These are phyloP conservation scores for Parauchenoglanis punctatus DNA, from an alignment of 2,797 vertebrate genomes.

Conservation along the genomic window DNA sequence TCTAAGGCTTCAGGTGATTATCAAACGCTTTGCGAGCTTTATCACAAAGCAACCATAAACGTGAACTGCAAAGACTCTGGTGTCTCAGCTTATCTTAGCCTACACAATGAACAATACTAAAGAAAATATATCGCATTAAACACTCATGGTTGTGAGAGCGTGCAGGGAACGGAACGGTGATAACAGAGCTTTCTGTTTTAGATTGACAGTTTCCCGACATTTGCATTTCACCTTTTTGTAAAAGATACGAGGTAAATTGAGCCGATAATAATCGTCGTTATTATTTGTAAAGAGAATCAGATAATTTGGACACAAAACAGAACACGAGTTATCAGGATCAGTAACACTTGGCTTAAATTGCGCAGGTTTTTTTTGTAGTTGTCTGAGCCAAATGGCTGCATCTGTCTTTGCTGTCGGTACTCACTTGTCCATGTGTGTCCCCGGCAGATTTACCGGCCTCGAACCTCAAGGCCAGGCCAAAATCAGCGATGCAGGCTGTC, in stretches of 20 bases:
- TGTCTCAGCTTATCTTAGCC: neutral
- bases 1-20: neutral
- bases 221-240: neutral
- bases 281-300: neutral
- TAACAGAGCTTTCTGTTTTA: neutral
- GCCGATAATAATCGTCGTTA: neutral
- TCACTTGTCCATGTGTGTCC: slow-evolving; percentile 92
- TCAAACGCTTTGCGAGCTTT: neutral
- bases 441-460: slow-evolving; percentile 92
- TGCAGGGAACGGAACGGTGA: neutral
- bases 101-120: neutral
- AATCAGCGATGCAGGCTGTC: slow-evolving; percentile 90
- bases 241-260: neutral
- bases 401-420: slow-evolving; percentile 21
- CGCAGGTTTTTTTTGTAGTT: neutral
- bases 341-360: neutral
- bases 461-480: slow-evolving; percentile 89
- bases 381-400: neutral
- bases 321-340: neutral
- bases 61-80: neutral
- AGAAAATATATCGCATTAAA: neutral
- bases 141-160: neutral
- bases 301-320: neutral
- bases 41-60: neutral
- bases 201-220: neutral